These are phyloP conservation scores for Lasioglossum morio DNA, from an alignment of 2,888 invertebrate genomes.

Conservation along the genomic window DNA sequence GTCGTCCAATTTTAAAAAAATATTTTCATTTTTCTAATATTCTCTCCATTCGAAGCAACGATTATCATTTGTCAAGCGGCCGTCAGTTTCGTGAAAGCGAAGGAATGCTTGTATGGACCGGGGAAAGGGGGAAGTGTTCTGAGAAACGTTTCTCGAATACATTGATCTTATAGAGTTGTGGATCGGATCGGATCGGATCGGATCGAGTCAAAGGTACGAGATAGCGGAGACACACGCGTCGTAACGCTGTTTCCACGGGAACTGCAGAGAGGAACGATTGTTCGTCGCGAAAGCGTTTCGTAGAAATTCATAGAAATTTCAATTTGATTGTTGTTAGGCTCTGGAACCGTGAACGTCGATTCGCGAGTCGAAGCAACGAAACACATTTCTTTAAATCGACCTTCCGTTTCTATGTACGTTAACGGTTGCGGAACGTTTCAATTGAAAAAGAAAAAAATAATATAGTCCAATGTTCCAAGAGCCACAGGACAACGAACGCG, in stretches of 20 bases:
- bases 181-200: not conserved
- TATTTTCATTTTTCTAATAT: not conserved
- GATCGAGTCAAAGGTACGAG: not conserved
- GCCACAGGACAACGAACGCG: not conserved
- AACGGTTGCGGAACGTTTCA: not conserved
- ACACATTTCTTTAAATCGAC: not conserved
- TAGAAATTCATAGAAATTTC: constrained; percentile 6
- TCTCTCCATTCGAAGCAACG: not conserved
- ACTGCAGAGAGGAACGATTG: not conserved
- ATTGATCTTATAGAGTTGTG: not conserved
- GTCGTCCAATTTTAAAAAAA: not conserved
- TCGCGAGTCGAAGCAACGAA: not conserved
- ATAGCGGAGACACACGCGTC: not conserved
- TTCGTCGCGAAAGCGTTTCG: constrained; percentile 10
- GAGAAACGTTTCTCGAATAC: not conserved
- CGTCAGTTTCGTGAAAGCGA: not conserved
- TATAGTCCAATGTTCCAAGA: not conserved
- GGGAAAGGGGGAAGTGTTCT: not conserved
- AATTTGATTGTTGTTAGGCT: not conserved
- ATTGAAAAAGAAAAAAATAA: not conserved
- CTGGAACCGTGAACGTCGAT: not conserved
- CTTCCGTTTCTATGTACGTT: not conserved
- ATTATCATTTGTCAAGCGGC: not conserved
- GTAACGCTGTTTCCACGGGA: not conserved
- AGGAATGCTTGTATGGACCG: not conserved